phyloP scores from a whole-genome alignment of 2,888 invertebrate species.

The Germaria angustata region DNA sequence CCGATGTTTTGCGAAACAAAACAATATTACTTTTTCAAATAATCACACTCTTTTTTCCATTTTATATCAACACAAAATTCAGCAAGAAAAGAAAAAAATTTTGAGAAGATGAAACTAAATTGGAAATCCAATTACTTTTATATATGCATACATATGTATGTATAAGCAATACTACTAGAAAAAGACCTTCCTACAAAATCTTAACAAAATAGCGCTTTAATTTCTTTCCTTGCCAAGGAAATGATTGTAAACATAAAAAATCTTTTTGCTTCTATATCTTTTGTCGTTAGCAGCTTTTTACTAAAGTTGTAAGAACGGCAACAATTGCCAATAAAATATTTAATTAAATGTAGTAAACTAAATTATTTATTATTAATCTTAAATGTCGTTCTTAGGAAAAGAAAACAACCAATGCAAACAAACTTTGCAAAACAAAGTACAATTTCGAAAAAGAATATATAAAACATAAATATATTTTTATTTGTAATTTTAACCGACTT shows the following conservation, averaged over 20 bases:
- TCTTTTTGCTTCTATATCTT: neutral
- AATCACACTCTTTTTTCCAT: neutral
- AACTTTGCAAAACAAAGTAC: neutral
- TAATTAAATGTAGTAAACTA: neutral
- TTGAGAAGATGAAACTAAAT: neutral
- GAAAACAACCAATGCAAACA: too few species aligned
- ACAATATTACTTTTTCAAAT: conserved; percentile 8
- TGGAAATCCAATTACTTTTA: neutral
- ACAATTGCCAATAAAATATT: conserved; percentile 40
- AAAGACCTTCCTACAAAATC: neutral
- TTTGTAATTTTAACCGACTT: too few species aligned
- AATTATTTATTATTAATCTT: conserved; percentile 16
- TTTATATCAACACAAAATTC: neutral
- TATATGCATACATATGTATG: too few species aligned
- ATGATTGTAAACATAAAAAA: conserved; percentile 47
- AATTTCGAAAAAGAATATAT: too few species aligned
- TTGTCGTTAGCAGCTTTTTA: neutral
- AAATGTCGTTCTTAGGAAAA: conserved; percentile 6
- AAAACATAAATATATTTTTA: too few species aligned
- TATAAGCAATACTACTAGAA: conserved; percentile 41
- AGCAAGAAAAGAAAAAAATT: too few species aligned
- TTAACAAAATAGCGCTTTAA: conserved; percentile 27
- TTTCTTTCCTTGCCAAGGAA: conserved; percentile 54
- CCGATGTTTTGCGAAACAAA: neutral
- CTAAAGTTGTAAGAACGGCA: neutral